Conservation (phyloP, 2,113 vertebrate species). For the Neodontobutis hainanensis region DNA sequence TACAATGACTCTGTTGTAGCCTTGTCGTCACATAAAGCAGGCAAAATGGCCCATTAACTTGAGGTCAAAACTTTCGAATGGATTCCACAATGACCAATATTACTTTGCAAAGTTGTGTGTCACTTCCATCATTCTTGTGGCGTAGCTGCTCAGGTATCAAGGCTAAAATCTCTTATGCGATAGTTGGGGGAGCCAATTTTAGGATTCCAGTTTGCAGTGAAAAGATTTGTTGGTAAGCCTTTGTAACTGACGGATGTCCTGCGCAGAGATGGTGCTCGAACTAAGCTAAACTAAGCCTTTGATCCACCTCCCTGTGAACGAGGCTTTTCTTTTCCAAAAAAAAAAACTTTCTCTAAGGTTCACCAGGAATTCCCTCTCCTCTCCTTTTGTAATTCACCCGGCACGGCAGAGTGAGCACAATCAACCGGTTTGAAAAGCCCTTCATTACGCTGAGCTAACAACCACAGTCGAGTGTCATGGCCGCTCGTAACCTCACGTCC, state of each 20-base stretch:
- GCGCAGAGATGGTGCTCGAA: slow-evolving; percentile 26
- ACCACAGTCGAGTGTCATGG: neutral
- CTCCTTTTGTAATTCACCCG: slow-evolving; percentile 22
- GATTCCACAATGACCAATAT: neutral
- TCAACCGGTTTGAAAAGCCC: slow-evolving; percentile 19
- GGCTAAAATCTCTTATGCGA: neutral
- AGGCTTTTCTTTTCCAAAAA: slow-evolving; percentile 12
- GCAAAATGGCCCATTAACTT: neutral
- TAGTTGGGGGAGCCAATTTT: neutral
- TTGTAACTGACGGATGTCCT: slow-evolving; percentile 29
- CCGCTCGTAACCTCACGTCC: slow-evolving; percentile 12
- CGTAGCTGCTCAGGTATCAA: neutral
- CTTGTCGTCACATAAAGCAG: slow-evolving; percentile 1
- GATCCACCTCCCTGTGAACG: slow-evolving; percentile 32
- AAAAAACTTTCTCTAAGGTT: slow-evolving; percentile 6
- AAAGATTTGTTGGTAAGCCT: slow-evolving; percentile 40
- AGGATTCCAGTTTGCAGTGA: slow-evolving; percentile 26
- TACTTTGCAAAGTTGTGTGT: neutral
- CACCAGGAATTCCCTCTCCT: slow-evolving; percentile 17
- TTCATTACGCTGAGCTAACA: slow-evolving; percentile 19
- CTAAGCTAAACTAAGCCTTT: slow-evolving; percentile 46
- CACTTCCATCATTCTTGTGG: neutral
- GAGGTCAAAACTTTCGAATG: slow-evolving; percentile 6
- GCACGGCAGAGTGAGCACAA: neutral
- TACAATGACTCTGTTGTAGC: neutral